These are phyloP conservation scores for Pomatorhinus ruficollis DNA, from an alignment of 2,113 vertebrate species.

Conservation along the genomic window DNA sequence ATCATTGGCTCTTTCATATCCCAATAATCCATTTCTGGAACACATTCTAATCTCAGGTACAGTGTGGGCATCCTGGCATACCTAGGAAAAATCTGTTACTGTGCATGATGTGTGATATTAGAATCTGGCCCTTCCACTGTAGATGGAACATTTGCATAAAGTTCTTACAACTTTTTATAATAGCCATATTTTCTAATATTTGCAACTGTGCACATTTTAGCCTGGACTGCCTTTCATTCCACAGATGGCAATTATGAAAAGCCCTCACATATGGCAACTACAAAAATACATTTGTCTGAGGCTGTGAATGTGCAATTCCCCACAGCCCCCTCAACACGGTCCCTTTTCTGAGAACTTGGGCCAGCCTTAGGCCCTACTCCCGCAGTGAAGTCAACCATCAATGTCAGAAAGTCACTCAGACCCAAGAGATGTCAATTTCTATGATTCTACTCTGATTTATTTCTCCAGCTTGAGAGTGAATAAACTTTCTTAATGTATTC, in stretches of 20 bases:
- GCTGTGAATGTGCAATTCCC: neutral
- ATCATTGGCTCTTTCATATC: neutral
- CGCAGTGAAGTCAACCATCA: neutral
- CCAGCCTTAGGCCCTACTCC: neutral
- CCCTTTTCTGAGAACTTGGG: neutral
- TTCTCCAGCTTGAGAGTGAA: neutral
- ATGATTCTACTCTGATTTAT: neutral
- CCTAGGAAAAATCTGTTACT: conserved; percentile 39
- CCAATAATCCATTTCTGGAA: conserved; percentile 11
- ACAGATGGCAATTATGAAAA: conserved; percentile 26
- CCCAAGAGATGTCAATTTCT: neutral
- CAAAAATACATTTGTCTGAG: neutral
- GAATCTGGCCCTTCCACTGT: conserved; percentile 21
- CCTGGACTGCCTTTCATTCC: neutral
- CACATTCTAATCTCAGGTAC: neutral
- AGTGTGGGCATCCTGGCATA: neutral
- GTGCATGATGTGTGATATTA: conserved; percentile 21
- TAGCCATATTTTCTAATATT: neutral
- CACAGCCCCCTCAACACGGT: neutral
- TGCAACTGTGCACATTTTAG: neutral
- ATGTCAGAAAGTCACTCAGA: neutral
- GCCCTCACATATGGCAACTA: neutral
- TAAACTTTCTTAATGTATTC: neutral
- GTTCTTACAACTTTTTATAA: neutral
- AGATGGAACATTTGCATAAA: conserved; percentile 12